A percentile compares a stretch with the other conserved stretches of the same genome.
Conservation (phyloP, 2,888 invertebrate genomes). For the Lordiphosa andalusiaca region DNA sequence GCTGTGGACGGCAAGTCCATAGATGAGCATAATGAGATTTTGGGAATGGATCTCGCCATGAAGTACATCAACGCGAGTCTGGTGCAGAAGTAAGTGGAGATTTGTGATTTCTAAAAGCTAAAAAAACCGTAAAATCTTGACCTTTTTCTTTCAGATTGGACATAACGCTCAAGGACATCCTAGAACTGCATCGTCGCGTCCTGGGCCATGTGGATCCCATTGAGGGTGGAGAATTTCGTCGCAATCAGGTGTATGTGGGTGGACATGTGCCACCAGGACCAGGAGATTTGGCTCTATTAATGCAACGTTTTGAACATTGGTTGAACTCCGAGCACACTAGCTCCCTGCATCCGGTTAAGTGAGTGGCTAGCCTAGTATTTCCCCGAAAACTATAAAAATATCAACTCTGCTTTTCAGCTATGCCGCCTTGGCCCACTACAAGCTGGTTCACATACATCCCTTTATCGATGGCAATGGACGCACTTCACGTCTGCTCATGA, state of each 20-base stretch:
- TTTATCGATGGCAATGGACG: constrained; percentile 98
- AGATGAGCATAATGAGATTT: constrained; percentile 97
- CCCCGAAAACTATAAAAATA: background rate
- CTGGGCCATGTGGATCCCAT: constrained; percentile 96
- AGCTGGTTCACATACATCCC: constrained; percentile 97
- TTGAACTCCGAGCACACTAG: constrained; percentile 92
- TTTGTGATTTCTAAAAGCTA: too few relatives aligned
- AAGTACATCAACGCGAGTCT: constrained; percentile 93
- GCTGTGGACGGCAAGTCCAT: constrained; percentile 95
- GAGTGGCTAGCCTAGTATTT: constrained; percentile 20
- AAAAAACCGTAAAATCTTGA: background rate
- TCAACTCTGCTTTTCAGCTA: constrained; percentile 82
- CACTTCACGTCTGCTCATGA: constrained; percentile 97
- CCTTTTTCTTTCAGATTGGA: constrained; percentile 83
- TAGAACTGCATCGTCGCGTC: constrained; percentile 95
- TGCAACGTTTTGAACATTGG: constrained; percentile 96
- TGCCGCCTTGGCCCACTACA: constrained; percentile 97
- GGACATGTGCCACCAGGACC: constrained; percentile 96
- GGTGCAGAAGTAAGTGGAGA: constrained; percentile 82
- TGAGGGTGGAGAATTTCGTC: constrained; percentile 92
- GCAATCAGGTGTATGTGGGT: constrained; percentile 96
- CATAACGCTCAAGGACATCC: constrained; percentile 91
- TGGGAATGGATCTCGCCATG: constrained; percentile 96
- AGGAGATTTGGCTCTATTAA: constrained; percentile 88
- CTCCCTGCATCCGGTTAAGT: constrained; percentile 93